Evolutionary conservation across 2,113 vertebrate species (phyloP).

Genomic region (Mungos mungo): DNA sequence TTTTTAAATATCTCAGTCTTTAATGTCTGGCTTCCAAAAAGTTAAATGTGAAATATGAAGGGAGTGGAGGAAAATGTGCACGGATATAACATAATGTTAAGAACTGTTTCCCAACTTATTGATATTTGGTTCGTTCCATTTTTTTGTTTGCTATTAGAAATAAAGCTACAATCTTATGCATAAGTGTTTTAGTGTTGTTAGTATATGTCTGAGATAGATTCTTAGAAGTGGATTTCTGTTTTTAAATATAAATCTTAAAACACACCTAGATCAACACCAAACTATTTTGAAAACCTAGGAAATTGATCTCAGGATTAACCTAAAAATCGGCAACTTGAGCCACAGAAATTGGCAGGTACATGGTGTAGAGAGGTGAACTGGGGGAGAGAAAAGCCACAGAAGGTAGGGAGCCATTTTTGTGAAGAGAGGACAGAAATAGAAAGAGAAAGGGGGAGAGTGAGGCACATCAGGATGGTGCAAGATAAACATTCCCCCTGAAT

Average conservation of each 20-base stretch:
- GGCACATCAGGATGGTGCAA: too few species aligned
- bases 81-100: not conserved
- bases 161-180: not conserved
- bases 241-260: not conserved
- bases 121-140: not conserved
- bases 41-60: not conserved
- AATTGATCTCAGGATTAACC: too few species aligned
- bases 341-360: too few species aligned
- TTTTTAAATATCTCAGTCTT: not conserved
- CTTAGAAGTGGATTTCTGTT: not conserved
- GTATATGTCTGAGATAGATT: not conserved
- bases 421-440: too few species aligned
- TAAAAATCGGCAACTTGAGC: too few species aligned
- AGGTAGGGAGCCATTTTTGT: too few species aligned
- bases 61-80: not conserved
- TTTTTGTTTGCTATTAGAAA: not conserved
- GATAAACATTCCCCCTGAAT: too few species aligned
- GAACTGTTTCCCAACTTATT: not conserved
- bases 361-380: too few species aligned
- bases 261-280: too few species aligned
- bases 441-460: too few species aligned
- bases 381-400: too few species aligned
- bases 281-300: too few species aligned
- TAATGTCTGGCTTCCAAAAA: not conserved
- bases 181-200: not conserved